phyloP scores from a whole-genome alignment of 1,140 invertebrate species.

The Helicoverpa zea region DNA sequence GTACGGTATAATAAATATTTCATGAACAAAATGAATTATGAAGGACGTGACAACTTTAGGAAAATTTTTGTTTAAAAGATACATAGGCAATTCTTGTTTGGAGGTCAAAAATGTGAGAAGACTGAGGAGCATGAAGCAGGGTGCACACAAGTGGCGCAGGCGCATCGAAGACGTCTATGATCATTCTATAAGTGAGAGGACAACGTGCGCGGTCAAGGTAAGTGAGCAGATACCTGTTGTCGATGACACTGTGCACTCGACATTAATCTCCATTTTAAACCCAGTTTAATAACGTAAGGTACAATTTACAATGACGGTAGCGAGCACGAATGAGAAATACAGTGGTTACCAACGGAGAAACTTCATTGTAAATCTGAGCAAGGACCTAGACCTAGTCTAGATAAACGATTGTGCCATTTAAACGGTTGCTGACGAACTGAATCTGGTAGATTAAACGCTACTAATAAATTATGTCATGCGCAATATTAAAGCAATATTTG shows the following conservation, averaged over 20 bases:
- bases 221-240: constrained; percentile 69
- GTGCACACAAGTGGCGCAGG: constrained; percentile 36
- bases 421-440: constrained; percentile 28
- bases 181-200: constrained; percentile 74
- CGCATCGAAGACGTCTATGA: constrained; percentile 64
- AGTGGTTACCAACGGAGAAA: constrained; percentile 49
- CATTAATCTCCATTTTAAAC: constrained; percentile 66
- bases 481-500: background rate
- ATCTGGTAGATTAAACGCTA: constrained; percentile 15
- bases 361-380: constrained; percentile 55
- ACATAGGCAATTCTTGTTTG: constrained; percentile 4
- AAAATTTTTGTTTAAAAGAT: constrained; percentile 4
- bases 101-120: constrained; percentile 29
- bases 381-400: constrained; percentile 51
- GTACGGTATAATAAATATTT: constrained; percentile 43
- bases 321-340: constrained; percentile 48
- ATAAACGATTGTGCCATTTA: constrained; percentile 41
- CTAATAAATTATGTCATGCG: constrained; percentile 4
- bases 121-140: constrained; percentile 47
- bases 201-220: constrained; percentile 75
- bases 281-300: constrained; percentile 54
- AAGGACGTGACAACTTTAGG: constrained; percentile 6
- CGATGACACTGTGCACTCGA: constrained; percentile 69
- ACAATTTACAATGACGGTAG: constrained; percentile 50
- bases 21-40: constrained; percentile 22